A percentile compares a stretch with the other conserved stretches of the same genome.
These are phyloP conservation scores for Chloropsis cyanopogon DNA, from an alignment of 2,113 vertebrate species.

Conservation along the genomic window DNA sequence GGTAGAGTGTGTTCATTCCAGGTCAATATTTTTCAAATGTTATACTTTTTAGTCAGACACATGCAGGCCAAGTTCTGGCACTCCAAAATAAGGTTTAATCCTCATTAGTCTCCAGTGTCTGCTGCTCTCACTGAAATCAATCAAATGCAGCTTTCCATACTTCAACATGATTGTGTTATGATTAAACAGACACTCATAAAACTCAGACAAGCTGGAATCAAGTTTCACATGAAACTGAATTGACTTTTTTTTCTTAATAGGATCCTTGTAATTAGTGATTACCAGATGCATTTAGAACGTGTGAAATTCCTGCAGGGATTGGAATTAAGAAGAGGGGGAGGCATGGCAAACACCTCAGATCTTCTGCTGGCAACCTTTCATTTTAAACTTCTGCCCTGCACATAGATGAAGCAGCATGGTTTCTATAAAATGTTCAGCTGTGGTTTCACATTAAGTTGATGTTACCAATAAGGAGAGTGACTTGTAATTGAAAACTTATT, in stretches of 20 bases:
- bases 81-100: neutral
- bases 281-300: slow-evolving; percentile 55
- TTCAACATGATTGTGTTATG: slow-evolving; percentile 4
- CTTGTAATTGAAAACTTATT: neutral
- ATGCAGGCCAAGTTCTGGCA: neutral
- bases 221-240: slow-evolving; percentile 15
- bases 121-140: neutral
- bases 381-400: neutral
- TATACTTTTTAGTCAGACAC: neutral
- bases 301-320: slow-evolving; percentile 39
- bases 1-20: neutral
- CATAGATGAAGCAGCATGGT: neutral
- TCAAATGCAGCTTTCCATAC: neutral
- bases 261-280: slow-evolving; percentile 49
- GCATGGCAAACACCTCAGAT: neutral
- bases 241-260: neutral
- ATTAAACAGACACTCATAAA: slow-evolving; percentile 60
- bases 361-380: slow-evolving; percentile 14
- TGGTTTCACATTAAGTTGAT: neutral
- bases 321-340: neutral
- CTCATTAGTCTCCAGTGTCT: neutral
- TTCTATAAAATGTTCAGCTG: slow-evolving; percentile 26
- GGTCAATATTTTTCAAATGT: neutral
- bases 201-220: slow-evolving; percentile 26
- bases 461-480: neutral